phyloP scores from a whole-genome alignment of 2,113 vertebrate species.

The Anhinga rufa region DNA sequence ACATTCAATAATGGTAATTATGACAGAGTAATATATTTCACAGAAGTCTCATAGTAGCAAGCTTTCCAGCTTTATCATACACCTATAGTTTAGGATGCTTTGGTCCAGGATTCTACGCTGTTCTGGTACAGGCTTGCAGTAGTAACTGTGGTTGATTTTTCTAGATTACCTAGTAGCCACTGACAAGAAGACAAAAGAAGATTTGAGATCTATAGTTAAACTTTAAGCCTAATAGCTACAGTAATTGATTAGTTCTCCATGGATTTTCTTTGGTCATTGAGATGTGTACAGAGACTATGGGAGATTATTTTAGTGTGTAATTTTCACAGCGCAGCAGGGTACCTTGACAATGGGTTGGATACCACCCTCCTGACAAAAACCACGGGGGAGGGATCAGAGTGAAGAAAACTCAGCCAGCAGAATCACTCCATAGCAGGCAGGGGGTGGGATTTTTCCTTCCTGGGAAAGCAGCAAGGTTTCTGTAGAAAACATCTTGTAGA shows the following conservation, averaged over 20 bases:
- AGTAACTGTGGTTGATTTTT: background rate
- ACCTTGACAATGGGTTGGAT: slow-evolving; percentile 4
- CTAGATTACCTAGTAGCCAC: background rate
- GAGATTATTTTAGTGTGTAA: slow-evolving; percentile 53
- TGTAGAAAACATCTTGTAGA: background rate
- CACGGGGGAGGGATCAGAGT: background rate
- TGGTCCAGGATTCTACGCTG: background rate
- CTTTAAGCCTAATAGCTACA: slow-evolving; percentile 53
- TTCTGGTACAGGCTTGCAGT: background rate
- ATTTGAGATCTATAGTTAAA: slow-evolving; percentile 42
- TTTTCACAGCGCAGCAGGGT: slow-evolving; percentile 9
- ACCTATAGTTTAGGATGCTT: background rate
- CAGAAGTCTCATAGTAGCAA: background rate
- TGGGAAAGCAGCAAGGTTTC: slow-evolving; percentile 27
- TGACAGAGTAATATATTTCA: background rate
- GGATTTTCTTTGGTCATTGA: slow-evolving; percentile 45
- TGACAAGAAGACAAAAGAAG: slow-evolving; percentile 47
- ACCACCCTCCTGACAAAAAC: slow-evolving; percentile 8
- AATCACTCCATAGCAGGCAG: background rate
- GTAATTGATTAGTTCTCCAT: slow-evolving; percentile 56
- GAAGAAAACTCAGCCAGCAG: background rate
- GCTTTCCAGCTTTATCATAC: background rate
- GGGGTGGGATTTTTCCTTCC: slow-evolving; percentile 10
- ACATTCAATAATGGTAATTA: slow-evolving; percentile 1
- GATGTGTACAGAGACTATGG: slow-evolving; percentile 13